Conservation (phyloP, 2,797 vertebrate species). For the Coreius guichenoti region DNA sequence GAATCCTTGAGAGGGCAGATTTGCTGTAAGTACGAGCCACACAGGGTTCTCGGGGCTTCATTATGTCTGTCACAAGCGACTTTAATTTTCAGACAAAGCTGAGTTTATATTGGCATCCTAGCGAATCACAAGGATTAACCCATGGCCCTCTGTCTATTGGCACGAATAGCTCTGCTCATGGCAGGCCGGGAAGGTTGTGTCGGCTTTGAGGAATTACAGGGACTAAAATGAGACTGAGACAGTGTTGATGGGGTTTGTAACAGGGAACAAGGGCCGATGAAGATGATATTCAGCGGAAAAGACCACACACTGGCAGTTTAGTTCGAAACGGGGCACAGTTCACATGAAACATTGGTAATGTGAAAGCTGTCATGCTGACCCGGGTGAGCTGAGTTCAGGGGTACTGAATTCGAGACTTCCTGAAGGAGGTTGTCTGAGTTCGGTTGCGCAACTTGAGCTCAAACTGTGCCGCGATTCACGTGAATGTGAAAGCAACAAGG, state of each 20-base stretch:
- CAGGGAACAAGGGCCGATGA: background rate
- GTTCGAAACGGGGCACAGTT: no score
- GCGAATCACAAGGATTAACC: slow-evolving; percentile 66
- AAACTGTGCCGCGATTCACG: no score
- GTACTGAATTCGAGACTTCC: no score
- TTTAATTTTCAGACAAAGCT: slow-evolving; percentile 71
- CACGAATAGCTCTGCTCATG: slow-evolving; percentile 67
- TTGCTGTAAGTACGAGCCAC: slow-evolving; percentile 43
- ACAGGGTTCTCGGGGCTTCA: slow-evolving; percentile 19
- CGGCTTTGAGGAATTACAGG: background rate
- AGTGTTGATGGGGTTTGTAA: background rate
- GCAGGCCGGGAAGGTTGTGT: slow-evolving; percentile 6
- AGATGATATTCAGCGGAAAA: background rate
- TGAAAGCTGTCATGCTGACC: no score
- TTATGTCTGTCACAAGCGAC: slow-evolving; percentile 63
- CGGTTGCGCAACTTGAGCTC: no score
- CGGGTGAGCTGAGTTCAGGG: no score
- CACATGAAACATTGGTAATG: no score
- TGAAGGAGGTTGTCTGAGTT: no score
- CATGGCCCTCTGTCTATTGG: slow-evolving; percentile 63
- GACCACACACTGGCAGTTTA: background rate
- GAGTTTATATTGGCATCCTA: slow-evolving; percentile 54
- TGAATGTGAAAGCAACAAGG: no score
- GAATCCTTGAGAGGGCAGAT: slow-evolving; percentile 57
- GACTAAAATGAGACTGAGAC: background rate